Evolutionary conservation across 2,888 invertebrate genomes (phyloP), one percentile per base, ranked within the genome.

Genomic region (Emesis furor): DNA sequence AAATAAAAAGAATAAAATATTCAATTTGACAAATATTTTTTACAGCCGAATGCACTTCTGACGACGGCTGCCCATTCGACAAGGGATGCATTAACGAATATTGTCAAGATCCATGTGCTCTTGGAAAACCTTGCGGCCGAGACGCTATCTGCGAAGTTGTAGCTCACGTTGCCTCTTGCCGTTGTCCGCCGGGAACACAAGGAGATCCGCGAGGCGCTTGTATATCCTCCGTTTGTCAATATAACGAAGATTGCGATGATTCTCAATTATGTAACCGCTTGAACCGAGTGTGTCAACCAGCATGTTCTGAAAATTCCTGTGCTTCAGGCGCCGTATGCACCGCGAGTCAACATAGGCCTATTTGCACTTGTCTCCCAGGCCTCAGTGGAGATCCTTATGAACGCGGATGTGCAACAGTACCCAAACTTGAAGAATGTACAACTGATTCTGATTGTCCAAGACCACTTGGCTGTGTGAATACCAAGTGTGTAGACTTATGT

Each of bases 231-330:
- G 97, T 98, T 65, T 99, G 99, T 89, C 98, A 98, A 91, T 99
- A 98, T 93, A 99, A 99, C 92, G 98, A 99, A 91, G 99, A 99
- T 92, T 99, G 99, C 89, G 98, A 98, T 46, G 98, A 98, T 90
- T 97, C 98, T 86, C 99, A 99, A 94, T 98, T 98, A 51, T 99
- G 99, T 93, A 98, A 99, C 91, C 97, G 98, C 81, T 96, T 99
- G 14, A 99, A 99, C 92, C 97, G 98, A 88, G 97, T 98, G 0
- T 99, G 99, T 91, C 97, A 98, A 89, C 98, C 98, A 0, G 99
- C 98, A 37, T 99, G 99, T 92, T 98, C 98, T 5, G 98, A 98
- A n/a, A 98, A 98, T 78, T 98, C 98, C 0, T 99, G 99, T 91
- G 98, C 98, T 0, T 97, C 97, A 0, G 98, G 97, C 24, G 99